Percentiles rank a stretch among this genome's conserved stretches.
These are phyloP conservation scores for Oppia nitens DNA, from an alignment of 1,140 invertebrate species.

Conservation along the genomic window DNA sequence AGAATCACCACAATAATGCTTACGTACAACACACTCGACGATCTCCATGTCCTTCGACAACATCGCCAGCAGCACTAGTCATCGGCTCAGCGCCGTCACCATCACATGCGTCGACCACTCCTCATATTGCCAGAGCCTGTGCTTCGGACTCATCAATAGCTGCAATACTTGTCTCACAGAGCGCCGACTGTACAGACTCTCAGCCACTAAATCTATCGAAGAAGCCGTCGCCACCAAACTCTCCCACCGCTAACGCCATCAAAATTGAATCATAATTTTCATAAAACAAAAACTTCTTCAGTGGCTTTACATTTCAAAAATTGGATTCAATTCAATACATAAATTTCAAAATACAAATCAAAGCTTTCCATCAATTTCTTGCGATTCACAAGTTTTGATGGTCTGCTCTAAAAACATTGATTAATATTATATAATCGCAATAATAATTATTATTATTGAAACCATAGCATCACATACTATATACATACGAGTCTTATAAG, in stretches of 20 bases:
- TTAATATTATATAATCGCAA: too few relatives aligned
- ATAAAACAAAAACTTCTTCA: too few relatives aligned
- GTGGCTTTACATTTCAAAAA: too few relatives aligned
- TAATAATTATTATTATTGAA: background rate
- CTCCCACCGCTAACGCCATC: background rate
- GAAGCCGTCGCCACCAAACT: conserved; percentile 43
- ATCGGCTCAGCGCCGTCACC: conserved; percentile 16
- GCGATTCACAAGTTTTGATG: too few relatives aligned
- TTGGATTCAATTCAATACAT: too few relatives aligned
- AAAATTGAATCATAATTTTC: background rate
- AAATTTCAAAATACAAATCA: too few relatives aligned
- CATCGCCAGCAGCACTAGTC: conserved; percentile 1
- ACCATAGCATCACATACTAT: background rate
- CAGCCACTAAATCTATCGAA: conserved; percentile 71
- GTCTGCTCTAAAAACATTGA: background rate
- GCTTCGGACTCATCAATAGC: background rate
- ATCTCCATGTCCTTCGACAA: conserved; percentile 14
- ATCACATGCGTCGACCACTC: conserved; percentile 3
- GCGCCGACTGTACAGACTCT: conserved; percentile 6
- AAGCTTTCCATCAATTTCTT: too few relatives aligned
- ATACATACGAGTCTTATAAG: background rate
- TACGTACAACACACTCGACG: background rate
- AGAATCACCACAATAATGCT: background rate
- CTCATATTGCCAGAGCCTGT: background rate
- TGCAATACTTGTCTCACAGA: background rate